Evolutionary conservation across 2,113 vertebrate species (phyloP).

Genomic region (Gymnobelideus leadbeateri): DNA sequence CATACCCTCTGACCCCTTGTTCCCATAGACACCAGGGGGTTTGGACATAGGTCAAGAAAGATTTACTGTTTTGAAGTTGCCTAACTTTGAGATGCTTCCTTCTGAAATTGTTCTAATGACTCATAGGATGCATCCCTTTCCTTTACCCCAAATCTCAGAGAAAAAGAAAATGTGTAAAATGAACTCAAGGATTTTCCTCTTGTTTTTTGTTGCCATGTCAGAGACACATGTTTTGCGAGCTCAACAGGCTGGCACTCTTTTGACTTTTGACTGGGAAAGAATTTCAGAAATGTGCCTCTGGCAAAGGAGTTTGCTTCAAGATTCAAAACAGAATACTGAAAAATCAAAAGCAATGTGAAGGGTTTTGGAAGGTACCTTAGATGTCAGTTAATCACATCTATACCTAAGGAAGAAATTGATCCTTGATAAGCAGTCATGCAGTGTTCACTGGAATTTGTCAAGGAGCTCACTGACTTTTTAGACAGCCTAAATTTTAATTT

Average conservation of each 20-base stretch:
- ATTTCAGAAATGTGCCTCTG: conserved; percentile 60
- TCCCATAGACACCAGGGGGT: background rate
- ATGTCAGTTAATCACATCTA: background rate
- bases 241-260: conserved; percentile 37
- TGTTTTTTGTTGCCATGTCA: conserved; percentile 26
- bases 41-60: background rate
- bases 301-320: conserved; percentile 28
- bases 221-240: conserved; percentile 29
- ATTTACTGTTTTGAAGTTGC: background rate
- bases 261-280: conserved; percentile 53
- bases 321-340: conserved; percentile 21
- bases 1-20: background rate
- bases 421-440: background rate
- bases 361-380: background rate
- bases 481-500: background rate
- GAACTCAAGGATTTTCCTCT: background rate
- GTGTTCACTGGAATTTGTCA: background rate
- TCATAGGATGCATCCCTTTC: background rate
- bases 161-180: background rate
- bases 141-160: background rate
- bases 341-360: background rate
- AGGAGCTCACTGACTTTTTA: background rate
- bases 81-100: background rate
- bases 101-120: background rate
- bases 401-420: background rate